These are phyloP conservation scores for Helarctos malayanus DNA, from an alignment of 2,797 vertebrate species.

Conservation along the genomic window DNA sequence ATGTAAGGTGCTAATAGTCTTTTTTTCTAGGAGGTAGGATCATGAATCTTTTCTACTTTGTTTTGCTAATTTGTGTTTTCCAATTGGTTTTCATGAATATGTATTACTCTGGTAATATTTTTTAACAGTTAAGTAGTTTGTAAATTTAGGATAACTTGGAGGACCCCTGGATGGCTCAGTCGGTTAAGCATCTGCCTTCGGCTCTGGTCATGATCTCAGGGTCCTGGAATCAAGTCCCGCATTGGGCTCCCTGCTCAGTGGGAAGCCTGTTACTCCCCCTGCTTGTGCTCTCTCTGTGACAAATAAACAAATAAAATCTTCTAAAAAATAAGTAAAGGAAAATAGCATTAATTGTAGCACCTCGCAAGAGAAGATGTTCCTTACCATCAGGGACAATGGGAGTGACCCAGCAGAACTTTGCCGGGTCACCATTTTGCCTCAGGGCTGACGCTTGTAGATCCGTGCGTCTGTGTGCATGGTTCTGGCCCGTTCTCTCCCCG, in stretches of 20 bases:
- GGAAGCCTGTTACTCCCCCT: background rate
- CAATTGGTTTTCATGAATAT: background rate
- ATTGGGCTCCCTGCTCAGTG: background rate
- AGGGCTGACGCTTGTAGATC: background rate
- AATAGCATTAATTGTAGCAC: background rate
- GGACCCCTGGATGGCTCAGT: background rate
- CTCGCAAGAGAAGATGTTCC: constrained; percentile 28
- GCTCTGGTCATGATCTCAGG: too few species aligned
- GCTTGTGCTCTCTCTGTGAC: background rate
- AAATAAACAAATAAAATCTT: background rate
- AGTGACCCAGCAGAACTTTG: background rate
- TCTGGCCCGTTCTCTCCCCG: background rate
- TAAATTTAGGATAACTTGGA: background rate
- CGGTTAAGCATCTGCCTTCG: background rate
- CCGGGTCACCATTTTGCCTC: background rate
- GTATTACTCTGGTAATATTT: constrained; percentile 3
- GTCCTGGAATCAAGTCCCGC: background rate
- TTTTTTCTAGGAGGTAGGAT: background rate
- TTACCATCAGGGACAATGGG: background rate
- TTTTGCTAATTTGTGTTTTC: constrained; percentile 56
- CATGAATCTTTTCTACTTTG: constrained; percentile 23
- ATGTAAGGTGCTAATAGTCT: background rate
- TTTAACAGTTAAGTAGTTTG: background rate
- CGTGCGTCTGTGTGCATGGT: background rate
- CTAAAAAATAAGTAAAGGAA: background rate